Evolutionary conservation across 2,113 vertebrate genomes (phyloP), one percentile per base, ranked within the genome.

Genomic region (Oreocharis arfaki): DNA sequence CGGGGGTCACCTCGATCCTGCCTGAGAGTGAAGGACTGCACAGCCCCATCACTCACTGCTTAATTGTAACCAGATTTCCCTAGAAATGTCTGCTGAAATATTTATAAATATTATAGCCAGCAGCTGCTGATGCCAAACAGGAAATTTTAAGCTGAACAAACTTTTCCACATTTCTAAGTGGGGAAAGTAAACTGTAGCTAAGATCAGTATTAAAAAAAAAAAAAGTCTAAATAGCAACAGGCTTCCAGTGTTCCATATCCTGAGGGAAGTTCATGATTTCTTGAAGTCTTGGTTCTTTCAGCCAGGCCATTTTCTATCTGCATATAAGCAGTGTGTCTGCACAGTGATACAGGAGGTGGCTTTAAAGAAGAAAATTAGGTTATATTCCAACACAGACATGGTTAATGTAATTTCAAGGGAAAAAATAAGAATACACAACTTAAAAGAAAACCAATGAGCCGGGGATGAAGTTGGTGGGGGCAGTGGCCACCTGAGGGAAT

Each of bases 111-210:
- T 39, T 50, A 27, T 49, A 87, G 91, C 87, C 91, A 96, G 95
- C 95, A 96, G 97, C 95, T 97, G 97, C 90, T 95, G 39, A 79
- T 61, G 91, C 93, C 94, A 96, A 96, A 97, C 97, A 96, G 97
- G 97, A 97, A 97, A 97, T 95, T 96, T 96, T 95, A 75, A 92
- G 93, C 91, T 96, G 96, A 95, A 93, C 90, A 96, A 95, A 97
- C 89, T 97, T 97, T 96, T 96, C 96, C 96, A 95, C 69, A 46
- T 96, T 93, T 97, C 93, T 93, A 96, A 95, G 96, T 30, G 83
- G 96, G 77, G 82, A 96, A 92, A 87, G 90, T 94, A 97, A 96
- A 97, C 96, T 84, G 95, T 96, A 84, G 37, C 80, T 94, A 92
- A 86, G 93, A 90, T 55, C 59, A 73, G 67, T 75, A 56, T 78